Evolutionary conservation across 2,888 invertebrate genomes (phyloP).

Genomic region (Therioaphis trifolii): DNA sequence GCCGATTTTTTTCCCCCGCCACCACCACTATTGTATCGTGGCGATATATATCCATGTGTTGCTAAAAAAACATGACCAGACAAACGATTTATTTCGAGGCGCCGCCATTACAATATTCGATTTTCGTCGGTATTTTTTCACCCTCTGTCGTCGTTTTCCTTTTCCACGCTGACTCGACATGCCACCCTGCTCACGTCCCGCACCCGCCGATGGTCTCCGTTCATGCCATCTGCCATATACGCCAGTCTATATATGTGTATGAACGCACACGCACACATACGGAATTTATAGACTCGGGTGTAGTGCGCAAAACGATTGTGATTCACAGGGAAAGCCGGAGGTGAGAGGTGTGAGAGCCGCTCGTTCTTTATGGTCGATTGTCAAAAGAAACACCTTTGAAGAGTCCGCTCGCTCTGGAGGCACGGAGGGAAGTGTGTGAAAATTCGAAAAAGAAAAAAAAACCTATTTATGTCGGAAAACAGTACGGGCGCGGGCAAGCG

Average conservation of each 20-base stretch:
- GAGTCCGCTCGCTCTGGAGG: not conserved
- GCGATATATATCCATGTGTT: conserved; percentile 21
- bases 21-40: not conserved
- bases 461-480: conserved; percentile 34
- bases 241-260: too few relatives aligned
- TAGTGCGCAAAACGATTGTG: not conserved
- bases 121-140: conserved; percentile 38
- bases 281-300: not conserved
- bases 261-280: not conserved
- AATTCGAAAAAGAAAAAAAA: not conserved
- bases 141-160: not conserved
- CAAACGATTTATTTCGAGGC: conserved; percentile 59
- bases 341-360: too few relatives aligned
- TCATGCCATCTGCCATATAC: too few relatives aligned
- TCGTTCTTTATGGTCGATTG: conserved; percentile 1
- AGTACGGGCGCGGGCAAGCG: not conserved
- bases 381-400: conserved; percentile 22
- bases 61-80: conserved; percentile 45
- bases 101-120: conserved; percentile 60
- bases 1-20: conserved; percentile 12
- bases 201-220: not conserved
- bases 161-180: too few relatives aligned
- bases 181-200: not conserved
- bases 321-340: conserved; percentile 11
- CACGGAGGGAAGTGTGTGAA: too few relatives aligned